Evolutionary conservation across 2,113 vertebrate genomes (phyloP), one percentile per base, ranked within the genome.

Genomic region (Calypte anna): DNA sequence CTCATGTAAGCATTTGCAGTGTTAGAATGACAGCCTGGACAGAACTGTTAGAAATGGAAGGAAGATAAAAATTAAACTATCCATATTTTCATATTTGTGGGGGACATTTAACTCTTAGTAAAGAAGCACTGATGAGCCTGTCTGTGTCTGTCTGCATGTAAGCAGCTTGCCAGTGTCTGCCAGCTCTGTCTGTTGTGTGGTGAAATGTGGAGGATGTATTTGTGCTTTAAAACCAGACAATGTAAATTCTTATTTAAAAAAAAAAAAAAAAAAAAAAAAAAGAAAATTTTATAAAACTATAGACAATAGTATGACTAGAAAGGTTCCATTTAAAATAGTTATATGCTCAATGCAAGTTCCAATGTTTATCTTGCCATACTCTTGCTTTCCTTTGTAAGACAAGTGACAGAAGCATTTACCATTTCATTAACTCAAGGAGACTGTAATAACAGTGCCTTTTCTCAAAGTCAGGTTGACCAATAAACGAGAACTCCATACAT

Each of bases 371-470:
- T 89, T 30, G 21, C 44, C 36, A 38, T 3, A 7, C 19, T 61
- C n/a, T 48, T 66, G 14, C 63, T 64, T 53, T 79, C 28, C 33
- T 73, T 86, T 85, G 40, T 36, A 59, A 62, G 43, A 33, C 14
- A 30, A 1, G 40, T 64, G 73, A 86, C 36, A 82, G 25, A 63
- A 57, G 38, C 92, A 94, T 96, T 94, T 92, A 91, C 55, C 63
- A 89, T 69, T 95, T 95, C 89, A 96, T 89, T 92, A 96, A 82
- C 40, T 88, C 75, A 61, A 21, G 25, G 31, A 61, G 66, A 50
- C 54, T 68, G 40, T 76, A 62, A 88, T 92, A 95, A 86, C 51
- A 48, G 95, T 36, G 30, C 17, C 59, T 83, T 69, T 91, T 84
- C 92, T 86, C 44, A 59, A 87, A 95, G 46, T 86, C 28, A 96